Evolutionary conservation across 1,140 invertebrate genomes (phyloP).

Genomic region (Camponotus vicinus): DNA sequence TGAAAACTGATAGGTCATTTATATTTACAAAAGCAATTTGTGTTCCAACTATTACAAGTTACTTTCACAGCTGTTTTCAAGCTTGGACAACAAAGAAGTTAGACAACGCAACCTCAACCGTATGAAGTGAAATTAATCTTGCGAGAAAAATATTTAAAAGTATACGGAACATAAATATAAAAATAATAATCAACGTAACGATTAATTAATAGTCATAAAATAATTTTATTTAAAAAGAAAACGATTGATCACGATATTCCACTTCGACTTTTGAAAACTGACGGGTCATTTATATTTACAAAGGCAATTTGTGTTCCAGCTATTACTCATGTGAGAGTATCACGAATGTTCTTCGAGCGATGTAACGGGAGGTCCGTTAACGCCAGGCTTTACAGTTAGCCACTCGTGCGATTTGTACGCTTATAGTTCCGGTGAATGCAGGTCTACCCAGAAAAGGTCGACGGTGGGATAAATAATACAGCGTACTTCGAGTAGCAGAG

Average conservation of each 20-base stretch:
- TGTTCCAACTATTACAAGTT: neutral
- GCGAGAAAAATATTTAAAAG: neutral
- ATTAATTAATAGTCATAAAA: neutral
- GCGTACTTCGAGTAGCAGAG: neutral
- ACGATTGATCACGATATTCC: conserved; percentile 3
- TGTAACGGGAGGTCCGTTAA: conserved; percentile 64
- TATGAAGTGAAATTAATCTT: neutral
- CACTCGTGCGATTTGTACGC: conserved; percentile 41
- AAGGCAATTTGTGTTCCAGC: neutral
- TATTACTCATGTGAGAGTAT: conserved; percentile 3
- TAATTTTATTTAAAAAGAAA: neutral
- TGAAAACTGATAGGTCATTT: conserved; percentile 13
- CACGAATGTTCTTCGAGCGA: conserved; percentile 51
- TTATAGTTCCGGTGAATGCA: conserved; percentile 30
- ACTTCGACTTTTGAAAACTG: neutral
- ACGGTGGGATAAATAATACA: neutral
- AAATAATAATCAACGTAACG: neutral
- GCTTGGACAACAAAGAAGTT: neutral
- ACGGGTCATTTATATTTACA: conserved; percentile 35
- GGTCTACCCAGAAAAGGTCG: neutral
- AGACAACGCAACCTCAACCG: neutral
- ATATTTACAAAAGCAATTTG: conserved; percentile 30
- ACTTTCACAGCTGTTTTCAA: conserved; percentile 1
- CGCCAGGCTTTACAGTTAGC: conserved; percentile 75
- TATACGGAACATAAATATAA: neutral